Percentiles rank a stretch among this genome's conserved stretches.
These are phyloP conservation scores for Dermatemys mawii DNA, from an alignment of 2,113 vertebrate species.

Conservation along the genomic window DNA sequence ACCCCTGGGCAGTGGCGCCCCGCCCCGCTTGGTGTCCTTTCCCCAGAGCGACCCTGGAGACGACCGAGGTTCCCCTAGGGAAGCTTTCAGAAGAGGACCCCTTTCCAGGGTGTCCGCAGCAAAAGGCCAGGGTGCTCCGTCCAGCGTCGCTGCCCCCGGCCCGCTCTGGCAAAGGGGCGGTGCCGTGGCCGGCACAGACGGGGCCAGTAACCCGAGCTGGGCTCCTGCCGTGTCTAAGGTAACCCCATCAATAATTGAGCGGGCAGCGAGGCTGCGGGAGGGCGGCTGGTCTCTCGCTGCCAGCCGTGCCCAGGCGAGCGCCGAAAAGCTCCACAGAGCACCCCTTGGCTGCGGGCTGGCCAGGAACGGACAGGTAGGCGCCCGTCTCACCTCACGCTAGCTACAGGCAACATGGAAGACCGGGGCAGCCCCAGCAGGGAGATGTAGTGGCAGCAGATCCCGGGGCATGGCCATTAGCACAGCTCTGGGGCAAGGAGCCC, in stretches of 20 bases:
- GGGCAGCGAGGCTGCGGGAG: neutral
- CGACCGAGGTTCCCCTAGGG: neutral
- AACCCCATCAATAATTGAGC: conserved; percentile 36
- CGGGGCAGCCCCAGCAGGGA: too few species aligned
- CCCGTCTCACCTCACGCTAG: fast-evolving
- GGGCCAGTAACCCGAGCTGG: neutral
- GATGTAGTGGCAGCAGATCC: neutral
- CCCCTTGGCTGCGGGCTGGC: neutral
- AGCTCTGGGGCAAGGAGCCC: neutral
- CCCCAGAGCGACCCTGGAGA: neutral
- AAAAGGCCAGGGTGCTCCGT: neutral
- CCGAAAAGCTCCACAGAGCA: neutral
- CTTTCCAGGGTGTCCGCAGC: neutral
- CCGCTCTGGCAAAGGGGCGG: too few species aligned
- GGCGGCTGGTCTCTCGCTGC: neutral
- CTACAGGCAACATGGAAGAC: neutral
- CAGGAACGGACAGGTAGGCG: neutral
- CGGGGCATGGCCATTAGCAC: neutral
- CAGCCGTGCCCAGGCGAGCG: neutral
- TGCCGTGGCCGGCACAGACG: too few species aligned
- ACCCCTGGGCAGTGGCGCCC: too few species aligned
- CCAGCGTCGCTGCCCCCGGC: neutral
- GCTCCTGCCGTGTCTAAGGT: neutral
- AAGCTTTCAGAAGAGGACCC: neutral
- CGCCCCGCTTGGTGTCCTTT: too few species aligned